These are phyloP conservation scores for Akabosia matsudoensis DNA, from an alignment of 1,140 invertebrate genomes.

Conservation along the genomic window DNA sequence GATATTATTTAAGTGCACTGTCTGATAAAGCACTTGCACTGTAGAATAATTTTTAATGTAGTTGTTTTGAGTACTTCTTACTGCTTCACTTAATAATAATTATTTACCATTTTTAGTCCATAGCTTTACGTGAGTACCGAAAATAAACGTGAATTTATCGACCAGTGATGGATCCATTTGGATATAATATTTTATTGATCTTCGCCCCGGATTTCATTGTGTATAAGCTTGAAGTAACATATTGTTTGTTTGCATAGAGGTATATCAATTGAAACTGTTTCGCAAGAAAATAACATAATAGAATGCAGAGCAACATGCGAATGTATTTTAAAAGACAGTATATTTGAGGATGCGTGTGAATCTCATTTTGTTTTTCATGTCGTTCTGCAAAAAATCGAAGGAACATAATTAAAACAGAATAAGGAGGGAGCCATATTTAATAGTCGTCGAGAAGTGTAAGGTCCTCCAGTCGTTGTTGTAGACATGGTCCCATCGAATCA, in stretches of 20 bases:
- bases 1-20: too few relatives aligned
- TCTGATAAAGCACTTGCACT: too few relatives aligned
- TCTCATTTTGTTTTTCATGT: not conserved
- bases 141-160: too few relatives aligned
- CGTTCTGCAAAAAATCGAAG: not conserved
- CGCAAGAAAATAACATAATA: not conserved
- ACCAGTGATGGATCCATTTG: too few relatives aligned
- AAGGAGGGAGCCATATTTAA: not conserved
- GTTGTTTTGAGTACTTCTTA: too few relatives aligned
- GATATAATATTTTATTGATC: slow-evolving; percentile 23
- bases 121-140: too few relatives aligned
- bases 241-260: not conserved
- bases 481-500: slow-evolving; percentile 38
- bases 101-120: not conserved
- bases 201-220: not conserved
- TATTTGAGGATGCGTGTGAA: not conserved
- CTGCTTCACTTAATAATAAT: too few relatives aligned
- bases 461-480: slow-evolving; percentile 43
- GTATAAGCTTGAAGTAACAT: slow-evolving; percentile 5
- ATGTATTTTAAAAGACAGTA: too few relatives aligned
- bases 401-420: not conserved
- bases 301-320: not conserved
- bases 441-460: slow-evolving; percentile 41
- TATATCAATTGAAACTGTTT: not conserved
- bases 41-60: too few relatives aligned